Conservation (phyloP, 2,113 vertebrate species). For the Phoenicopterus ruber region DNA sequence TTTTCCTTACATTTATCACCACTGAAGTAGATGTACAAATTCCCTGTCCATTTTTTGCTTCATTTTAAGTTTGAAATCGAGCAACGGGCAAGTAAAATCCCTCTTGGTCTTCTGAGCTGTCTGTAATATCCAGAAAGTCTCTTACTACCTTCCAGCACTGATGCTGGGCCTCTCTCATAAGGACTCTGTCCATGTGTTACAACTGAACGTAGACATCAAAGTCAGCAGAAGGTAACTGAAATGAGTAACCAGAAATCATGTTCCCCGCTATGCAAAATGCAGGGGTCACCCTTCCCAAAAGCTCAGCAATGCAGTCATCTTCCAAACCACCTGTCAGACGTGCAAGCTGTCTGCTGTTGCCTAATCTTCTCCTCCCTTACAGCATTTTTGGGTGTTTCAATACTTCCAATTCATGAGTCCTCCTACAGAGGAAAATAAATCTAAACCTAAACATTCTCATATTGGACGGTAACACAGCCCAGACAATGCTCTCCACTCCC, state of each 20-base stretch:
- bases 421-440: background rate
- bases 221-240: background rate
- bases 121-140: background rate
- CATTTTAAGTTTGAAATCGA: background rate
- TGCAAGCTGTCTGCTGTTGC: background rate
- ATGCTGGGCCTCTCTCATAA: background rate
- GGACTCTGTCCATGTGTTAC: background rate
- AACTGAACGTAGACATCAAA: background rate
- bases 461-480: background rate
- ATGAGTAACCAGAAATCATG: background rate
- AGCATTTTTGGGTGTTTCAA: background rate
- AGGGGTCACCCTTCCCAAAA: background rate
- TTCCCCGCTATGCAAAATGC: background rate
- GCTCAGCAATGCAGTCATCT: background rate
- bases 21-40: background rate
- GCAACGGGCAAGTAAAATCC: background rate
- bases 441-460: background rate
- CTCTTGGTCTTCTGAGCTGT: background rate
- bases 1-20: background rate
- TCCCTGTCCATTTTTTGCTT: background rate
- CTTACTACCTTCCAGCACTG: background rate
- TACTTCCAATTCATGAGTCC: background rate
- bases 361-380: background rate
- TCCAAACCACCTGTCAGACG: background rate
- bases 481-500: background rate